phyloP scores from a whole-genome alignment of 1,140 invertebrate species.

The Tetraneura akinire region DNA sequence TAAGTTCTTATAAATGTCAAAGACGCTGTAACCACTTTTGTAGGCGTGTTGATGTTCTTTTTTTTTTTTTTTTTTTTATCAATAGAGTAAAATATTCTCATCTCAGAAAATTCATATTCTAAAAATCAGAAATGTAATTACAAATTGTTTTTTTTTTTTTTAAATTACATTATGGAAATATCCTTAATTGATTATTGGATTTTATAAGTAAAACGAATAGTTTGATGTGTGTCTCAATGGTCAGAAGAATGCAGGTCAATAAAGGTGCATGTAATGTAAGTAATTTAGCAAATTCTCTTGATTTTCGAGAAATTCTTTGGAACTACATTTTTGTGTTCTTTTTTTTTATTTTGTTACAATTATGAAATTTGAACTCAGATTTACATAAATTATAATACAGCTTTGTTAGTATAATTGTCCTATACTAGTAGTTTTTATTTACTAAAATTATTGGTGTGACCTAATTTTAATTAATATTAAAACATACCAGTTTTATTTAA shows the following conservation, averaged over 20 bases:
- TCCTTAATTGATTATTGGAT: neutral
- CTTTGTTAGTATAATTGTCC: neutral
- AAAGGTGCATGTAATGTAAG: slow-evolving; percentile 11
- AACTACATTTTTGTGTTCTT: neutral
- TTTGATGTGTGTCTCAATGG: neutral
- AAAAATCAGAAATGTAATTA: neutral
- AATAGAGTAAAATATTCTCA: slow-evolving; percentile 36
- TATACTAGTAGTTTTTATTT: neutral
- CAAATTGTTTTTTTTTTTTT: neutral
- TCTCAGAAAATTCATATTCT: neutral
- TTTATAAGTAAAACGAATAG: neutral
- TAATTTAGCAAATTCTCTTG: neutral
- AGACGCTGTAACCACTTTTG: slow-evolving; percentile 26
- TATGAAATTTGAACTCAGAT: neutral
- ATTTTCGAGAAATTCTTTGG: neutral
- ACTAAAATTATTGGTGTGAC: slow-evolving; percentile 5
- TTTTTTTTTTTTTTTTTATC: slow-evolving; percentile 51
- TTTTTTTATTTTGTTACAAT: neutral
- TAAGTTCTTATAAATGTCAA: too few species aligned
- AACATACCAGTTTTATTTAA: neutral
- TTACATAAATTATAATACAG: too few species aligned
- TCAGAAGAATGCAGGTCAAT: slow-evolving; percentile 15
- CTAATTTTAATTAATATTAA: slow-evolving; percentile 25
- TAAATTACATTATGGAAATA: neutral
- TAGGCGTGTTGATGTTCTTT: slow-evolving; percentile 48